Base-by-base conservation (phyloP, 2,113 vertebrate species). In the Actenoides hombroni region DNA sequence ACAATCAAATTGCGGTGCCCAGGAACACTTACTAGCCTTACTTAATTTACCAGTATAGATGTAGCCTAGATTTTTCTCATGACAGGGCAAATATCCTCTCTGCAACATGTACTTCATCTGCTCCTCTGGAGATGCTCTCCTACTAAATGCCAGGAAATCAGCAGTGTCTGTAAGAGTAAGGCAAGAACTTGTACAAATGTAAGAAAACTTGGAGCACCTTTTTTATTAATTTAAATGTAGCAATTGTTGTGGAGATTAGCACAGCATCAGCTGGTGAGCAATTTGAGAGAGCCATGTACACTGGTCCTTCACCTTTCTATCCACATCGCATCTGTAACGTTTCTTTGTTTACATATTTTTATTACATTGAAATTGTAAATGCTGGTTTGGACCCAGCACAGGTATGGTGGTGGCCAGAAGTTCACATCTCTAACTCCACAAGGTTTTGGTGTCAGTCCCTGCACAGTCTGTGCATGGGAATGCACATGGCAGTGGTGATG, bases 111-210 rank as follows among this genome's bases (percentile, higher is more conserved):
- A 28, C 9, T 81, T 95, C 46, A 42, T 28, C 61, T 18, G 25
- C 28, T 75, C 25, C 25, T 53, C 53, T 49, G 69, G 54, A 81
- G n/a, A 9, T 74, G 49, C 37, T 83, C 44, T 92, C 13, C 33
- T 23, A 19, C 13, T 26, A 81, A 80, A 49, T 25, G 23, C 19
- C 46, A 63, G 39, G 48, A 94, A 75, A 63, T 7, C 13, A n/a
- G 33, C 13, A 25, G 11, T 57, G 17, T 23, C 37, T 81, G 5
- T 25, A 78, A 63, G 8, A 77, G 3, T 25, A 77, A 53, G 0
- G 0, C 46, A 53, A 63, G 21, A 48, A 48, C 29, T 39, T 10
- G 10, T 40, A 57, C 0, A 0, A 54, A 42, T 29, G 13, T 56
- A 64, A 64, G 56, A 86, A 90, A 56, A 60, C 2, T 18, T 31